Evolutionary conservation across 2,797 vertebrate genomes (phyloP), one percentile per base, ranked within the genome.

Genomic region (Cottoperca gobio): DNA sequence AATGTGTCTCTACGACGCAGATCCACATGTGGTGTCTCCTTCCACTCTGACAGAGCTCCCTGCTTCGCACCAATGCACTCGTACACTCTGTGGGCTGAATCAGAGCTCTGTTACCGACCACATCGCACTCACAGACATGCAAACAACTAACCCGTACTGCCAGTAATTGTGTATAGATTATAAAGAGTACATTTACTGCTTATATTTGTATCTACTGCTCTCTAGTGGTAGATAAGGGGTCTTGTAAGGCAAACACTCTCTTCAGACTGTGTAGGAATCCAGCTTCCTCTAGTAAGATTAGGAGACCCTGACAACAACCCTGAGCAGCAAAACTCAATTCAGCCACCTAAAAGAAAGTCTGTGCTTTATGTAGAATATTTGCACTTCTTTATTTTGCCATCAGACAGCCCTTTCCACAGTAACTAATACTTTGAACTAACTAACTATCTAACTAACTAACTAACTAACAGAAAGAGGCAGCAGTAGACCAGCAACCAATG

Each of bases 21-120:
- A 9, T 89, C 76, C 54, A 76, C 65, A 0, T 23, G 14, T 0
- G 74, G 37, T 0, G 59, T 31, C 55, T 87, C 87, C 68, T 35
- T n/a, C 87, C 86, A 90, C 72, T 88, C 89, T 0, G 82, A 57
- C 79, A 91, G 81, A 3, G 39, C 76, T 11, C 62, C 88, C 61
- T 79, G 76, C 83, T 86, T 82, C 6, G 0, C 59, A 33, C 68
- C 80, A 0, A 65, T 1, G 31, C 60, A 40, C 54, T 86, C 62
- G 0, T 73, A 71, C 55, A 91, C 88, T 23, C 88, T 89, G 86
- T 85, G 81, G 82, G 88, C 91, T 92, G 86, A 82, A 78, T 2
- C 70, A 73, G n/a, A 85, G 35, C 49, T 37, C 8, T 5, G 50
- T 86, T 69, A 81, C 26, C 16, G 9, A 13, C 23, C 3, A 24